Evolutionary conservation across 2,888 invertebrate species (phyloP).

Genomic region (Itoplectis maculator): DNA sequence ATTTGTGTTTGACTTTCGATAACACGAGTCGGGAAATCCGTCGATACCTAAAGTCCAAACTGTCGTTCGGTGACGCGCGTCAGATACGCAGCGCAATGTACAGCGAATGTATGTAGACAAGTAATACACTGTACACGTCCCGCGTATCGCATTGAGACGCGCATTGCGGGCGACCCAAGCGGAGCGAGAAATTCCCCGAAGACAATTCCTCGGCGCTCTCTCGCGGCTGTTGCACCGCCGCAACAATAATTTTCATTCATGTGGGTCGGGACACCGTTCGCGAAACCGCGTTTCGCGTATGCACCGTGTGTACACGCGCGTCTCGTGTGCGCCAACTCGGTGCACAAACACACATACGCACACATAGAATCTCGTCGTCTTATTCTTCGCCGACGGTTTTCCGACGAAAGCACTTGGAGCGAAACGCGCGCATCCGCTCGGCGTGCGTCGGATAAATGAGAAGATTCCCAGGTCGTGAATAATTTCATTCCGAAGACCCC

Average conservation of each 20-base stretch:
- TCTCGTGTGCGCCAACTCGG: too few relatives aligned
- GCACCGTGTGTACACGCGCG: too few relatives aligned
- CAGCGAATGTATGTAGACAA: neutral
- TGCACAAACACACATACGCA: too few relatives aligned
- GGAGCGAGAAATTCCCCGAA: conserved; percentile 56
- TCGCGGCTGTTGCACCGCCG: conserved; percentile 21
- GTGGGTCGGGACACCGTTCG: conserved; percentile 65
- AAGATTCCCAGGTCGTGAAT: conserved; percentile 66
- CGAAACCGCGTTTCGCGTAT: conserved; percentile 34
- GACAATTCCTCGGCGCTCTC: conserved; percentile 55
- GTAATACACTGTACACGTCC: conserved; percentile 3
- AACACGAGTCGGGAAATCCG: neutral
- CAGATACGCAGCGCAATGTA: neutral
- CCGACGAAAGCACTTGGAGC: conserved; percentile 60
- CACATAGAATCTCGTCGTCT: conserved; percentile 40
- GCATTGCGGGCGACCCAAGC: conserved; percentile 28
- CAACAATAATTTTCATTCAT: conserved; percentile 67
- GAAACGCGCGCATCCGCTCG: conserved; percentile 68
- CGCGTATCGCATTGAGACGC: neutral
- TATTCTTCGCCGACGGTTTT: conserved; percentile 61
- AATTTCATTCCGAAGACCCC: conserved; percentile 56
- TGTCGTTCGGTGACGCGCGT: conserved; percentile 21
- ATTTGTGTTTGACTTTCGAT: neutral
- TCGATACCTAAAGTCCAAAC: conserved; percentile 29
- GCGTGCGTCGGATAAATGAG: conserved; percentile 60